Percentiles rank a stretch among this genome's conserved stretches.
These are phyloP conservation scores for Tragelaphus buxtoni DNA, from an alignment of 2,113 vertebrate species.

Conservation along the genomic window DNA sequence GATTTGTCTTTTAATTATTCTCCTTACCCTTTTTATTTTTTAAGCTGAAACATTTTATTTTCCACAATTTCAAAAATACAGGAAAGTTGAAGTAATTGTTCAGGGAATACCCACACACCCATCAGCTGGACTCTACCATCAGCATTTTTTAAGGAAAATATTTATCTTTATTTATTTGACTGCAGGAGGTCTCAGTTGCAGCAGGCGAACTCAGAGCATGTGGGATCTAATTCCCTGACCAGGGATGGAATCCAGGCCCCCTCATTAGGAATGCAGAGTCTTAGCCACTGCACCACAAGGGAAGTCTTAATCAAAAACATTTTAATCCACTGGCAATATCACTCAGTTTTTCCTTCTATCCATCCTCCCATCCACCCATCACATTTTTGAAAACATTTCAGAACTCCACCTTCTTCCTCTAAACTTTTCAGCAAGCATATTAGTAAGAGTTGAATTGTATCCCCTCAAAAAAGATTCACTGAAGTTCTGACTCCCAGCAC, in stretches of 20 bases:
- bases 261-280: not conserved
- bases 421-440: not conserved
- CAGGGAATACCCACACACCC: not conserved
- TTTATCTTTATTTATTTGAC: not conserved
- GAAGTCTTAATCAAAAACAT: not conserved
- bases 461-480: not conserved
- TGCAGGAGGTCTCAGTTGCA: not conserved
- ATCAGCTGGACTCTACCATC: not conserved
- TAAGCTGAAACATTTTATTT: not conserved
- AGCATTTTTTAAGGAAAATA: not conserved
- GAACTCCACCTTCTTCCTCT: not conserved
- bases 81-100: not conserved
- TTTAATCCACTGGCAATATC: not conserved
- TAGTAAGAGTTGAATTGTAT: not conserved
- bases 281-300: not conserved
- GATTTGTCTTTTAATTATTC: not conserved
- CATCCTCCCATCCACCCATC: not conserved
- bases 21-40: not conserved
- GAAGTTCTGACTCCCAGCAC: not conserved
- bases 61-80: not conserved
- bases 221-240: not conserved
- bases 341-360: not conserved
- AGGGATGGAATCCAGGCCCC: not conserved
- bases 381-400: not conserved
- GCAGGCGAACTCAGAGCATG: not conserved